Conservation (phyloP, 1,140 invertebrate species). For the Linepithema humile region DNA sequence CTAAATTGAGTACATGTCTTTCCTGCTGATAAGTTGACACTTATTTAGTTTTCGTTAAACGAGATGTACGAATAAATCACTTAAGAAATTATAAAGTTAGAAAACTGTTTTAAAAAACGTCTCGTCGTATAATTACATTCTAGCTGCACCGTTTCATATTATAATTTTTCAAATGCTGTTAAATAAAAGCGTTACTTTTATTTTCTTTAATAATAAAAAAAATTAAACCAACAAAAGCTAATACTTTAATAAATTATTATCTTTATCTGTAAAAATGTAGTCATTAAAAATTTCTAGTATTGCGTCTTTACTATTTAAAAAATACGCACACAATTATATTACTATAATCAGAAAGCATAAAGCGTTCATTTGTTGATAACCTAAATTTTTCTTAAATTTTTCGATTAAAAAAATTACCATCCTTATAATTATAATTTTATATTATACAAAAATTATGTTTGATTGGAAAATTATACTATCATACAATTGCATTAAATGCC, state of each 20-base stretch:
- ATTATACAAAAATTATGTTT: no score
- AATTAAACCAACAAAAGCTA: not conserved
- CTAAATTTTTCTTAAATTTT: no score
- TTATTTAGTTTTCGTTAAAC: not conserved
- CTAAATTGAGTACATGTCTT: not conserved
- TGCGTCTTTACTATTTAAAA: not conserved
- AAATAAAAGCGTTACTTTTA: not conserved
- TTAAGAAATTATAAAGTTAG: not conserved
- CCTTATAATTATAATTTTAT: no score
- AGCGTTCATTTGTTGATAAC: no score
- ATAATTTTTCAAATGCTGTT: not conserved
- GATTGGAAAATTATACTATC: no score
- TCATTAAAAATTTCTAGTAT: not conserved
- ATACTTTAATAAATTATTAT: not conserved
- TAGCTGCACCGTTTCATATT: no score
- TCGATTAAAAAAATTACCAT: no score
- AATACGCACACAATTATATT: not conserved
- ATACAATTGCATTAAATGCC: no score
- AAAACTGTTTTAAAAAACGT: no score
- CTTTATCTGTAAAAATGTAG: not conserved
- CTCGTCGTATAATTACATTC: not conserved
- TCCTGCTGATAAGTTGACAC: not conserved
- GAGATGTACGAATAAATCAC: not conserved
- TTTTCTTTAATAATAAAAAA: not conserved
- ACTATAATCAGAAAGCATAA: no score